Conservation (phyloP, 1,140 invertebrate species). For the Thalassaphorura encarpata region DNA sequence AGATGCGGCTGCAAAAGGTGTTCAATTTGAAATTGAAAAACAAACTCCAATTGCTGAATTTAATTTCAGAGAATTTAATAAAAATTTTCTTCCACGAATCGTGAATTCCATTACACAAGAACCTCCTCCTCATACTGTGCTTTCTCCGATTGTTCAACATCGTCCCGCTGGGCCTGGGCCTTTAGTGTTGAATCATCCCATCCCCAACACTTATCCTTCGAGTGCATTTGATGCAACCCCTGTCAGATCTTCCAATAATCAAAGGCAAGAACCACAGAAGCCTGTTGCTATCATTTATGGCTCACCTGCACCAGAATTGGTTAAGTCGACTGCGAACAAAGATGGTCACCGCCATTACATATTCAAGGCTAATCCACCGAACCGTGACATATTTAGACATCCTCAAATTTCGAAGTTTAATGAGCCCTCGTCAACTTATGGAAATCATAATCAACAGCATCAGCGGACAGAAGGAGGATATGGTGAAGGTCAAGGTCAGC, state of each 20-base stretch:
- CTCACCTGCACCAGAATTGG: slow-evolving; percentile 2
- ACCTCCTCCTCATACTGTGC: neutral
- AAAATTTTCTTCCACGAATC: slow-evolving; percentile 5
- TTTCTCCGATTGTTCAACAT: neutral
- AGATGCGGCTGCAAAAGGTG: too few relatives aligned
- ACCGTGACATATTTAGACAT: neutral
- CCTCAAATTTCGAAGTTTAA: neutral
- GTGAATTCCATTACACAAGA: slow-evolving; percentile 1
- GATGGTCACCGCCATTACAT: neutral
- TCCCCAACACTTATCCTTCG: neutral
- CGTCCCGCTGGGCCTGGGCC: too few relatives aligned
- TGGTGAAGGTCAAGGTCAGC: neutral
- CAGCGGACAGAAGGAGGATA: neutral
- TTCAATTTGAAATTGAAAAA: slow-evolving; percentile 2
- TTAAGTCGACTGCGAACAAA: slow-evolving; percentile 1
- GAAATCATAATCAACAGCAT: neutral
- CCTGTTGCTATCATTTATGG: slow-evolving; percentile 20
- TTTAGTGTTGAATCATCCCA: neutral
- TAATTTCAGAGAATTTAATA: slow-evolving; percentile 2
- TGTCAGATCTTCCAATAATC: neutral
- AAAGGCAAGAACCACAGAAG: neutral
- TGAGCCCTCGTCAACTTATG: neutral
- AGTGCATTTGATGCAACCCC: neutral
- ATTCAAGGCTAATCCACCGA: neutral
- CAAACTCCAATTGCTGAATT: neutral